Evolutionary conservation across 2,797 vertebrate species (phyloP).

Genomic region (Siniperca obscura): DNA sequence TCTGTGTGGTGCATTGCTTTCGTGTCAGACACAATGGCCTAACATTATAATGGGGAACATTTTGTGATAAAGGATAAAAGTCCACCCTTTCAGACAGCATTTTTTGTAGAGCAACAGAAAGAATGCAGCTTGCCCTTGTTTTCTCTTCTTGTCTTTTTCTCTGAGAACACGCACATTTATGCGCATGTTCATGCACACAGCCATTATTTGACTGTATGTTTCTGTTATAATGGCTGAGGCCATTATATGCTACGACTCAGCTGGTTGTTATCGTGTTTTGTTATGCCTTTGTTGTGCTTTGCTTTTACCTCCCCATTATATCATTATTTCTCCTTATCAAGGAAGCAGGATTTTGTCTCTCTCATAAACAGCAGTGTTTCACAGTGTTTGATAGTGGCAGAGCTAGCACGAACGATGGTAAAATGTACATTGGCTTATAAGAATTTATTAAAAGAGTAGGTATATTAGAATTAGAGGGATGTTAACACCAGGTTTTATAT

Average conservation of each 20-base stretch:
- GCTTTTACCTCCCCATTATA: conserved; percentile 63
- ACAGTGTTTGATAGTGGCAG: conserved; percentile 15
- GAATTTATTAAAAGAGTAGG: neutral
- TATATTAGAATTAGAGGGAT: conserved; percentile 16
- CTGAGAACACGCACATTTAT: conserved; percentile 41
- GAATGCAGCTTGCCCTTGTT: conserved; percentile 38
- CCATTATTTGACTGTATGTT: conserved; percentile 74
- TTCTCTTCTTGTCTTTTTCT: conserved; percentile 37
- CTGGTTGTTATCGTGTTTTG: conserved; percentile 63
- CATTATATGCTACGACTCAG: conserved; percentile 71
- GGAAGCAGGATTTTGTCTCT: conserved; percentile 43
- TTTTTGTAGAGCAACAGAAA: conserved; percentile 39
- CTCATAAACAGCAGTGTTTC: conserved; percentile 38
- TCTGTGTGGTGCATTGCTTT: conserved; percentile 22
- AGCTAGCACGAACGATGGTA: conserved; percentile 21
- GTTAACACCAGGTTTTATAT: conserved; percentile 28
- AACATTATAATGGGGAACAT: conserved; percentile 46
- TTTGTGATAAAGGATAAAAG: conserved; percentile 42
- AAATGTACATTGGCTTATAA: conserved; percentile 6
- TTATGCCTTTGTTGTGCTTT: conserved; percentile 73
- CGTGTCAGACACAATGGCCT: neutral
- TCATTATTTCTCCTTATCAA: conserved; percentile 72
- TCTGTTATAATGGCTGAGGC: conserved; percentile 71
- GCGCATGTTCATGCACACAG: conserved; percentile 38
- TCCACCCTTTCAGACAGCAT: conserved; percentile 28